A percentile compares a stretch with the other conserved stretches of the same genome.
These are phyloP conservation scores for Clytia hemisphaerica DNA, from an alignment of 30 jellyfish, hydroid and myxozoan species.

Conservation along the genomic window DNA sequence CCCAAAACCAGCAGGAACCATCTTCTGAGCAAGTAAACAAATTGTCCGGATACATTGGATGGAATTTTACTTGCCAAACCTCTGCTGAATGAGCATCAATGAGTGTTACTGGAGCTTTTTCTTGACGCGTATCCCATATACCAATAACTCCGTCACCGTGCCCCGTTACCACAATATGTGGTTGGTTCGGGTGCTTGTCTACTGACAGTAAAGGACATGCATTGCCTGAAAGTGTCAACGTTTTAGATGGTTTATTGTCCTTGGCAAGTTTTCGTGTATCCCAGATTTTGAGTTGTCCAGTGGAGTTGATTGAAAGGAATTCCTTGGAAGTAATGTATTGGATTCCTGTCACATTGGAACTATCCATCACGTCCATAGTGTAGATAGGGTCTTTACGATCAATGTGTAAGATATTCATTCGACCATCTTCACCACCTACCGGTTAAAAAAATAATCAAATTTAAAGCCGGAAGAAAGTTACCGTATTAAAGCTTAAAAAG, in stretches of 20 bases:
- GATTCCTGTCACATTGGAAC: constrained; percentile 56
- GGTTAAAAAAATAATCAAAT: no score
- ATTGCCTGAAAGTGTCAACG: constrained; percentile 60
- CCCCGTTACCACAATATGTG: constrained; percentile 78
- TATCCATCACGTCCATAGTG: constrained; percentile 45
- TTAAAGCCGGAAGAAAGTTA: neutral
- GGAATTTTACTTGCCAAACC: constrained; percentile 91
- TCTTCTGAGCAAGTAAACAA: constrained; percentile 92
- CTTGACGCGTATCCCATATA: constrained; percentile 86
- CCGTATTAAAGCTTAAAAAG: neutral
- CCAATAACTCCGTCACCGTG: constrained; percentile 87
- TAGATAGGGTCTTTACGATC: constrained; percentile 52
- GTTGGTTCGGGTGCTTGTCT: constrained; percentile 89
- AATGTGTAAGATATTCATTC: constrained; percentile 38
- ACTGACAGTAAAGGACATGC: constrained; percentile 65
- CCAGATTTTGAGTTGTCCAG: constrained; percentile 83
- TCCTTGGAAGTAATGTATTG: constrained; percentile 43
- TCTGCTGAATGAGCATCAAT: constrained; percentile 74
- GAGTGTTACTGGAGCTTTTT: constrained; percentile 61
- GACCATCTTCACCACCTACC: constrained; percentile 91
- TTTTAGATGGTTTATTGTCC: constrained; percentile 46
- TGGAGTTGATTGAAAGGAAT: constrained; percentile 50
- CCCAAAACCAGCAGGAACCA: constrained; percentile 98
- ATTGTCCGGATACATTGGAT: constrained; percentile 77
- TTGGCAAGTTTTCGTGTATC: constrained; percentile 38